phyloP scores from a whole-genome alignment of 2,113 vertebrate genomes.

The Alethe diademata region DNA sequence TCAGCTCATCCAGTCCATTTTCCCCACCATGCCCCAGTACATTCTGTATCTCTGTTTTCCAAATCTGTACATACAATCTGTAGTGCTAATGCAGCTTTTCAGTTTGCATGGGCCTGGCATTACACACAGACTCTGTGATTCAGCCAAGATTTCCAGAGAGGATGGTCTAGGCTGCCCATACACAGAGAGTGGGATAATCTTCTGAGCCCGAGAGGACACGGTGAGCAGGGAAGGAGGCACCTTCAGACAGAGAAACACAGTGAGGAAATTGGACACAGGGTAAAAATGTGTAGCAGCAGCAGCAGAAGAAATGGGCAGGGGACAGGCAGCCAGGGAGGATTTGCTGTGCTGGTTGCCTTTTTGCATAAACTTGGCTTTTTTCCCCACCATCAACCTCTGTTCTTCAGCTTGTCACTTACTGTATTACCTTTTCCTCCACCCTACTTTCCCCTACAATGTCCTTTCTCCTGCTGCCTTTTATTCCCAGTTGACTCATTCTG shows the following conservation, averaged over 20 bases:
- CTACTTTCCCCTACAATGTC: not conserved
- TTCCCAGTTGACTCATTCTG: not conserved
- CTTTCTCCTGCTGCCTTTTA: not conserved
- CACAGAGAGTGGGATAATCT: not conserved
- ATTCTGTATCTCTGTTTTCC: not conserved
- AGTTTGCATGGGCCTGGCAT: not conserved
- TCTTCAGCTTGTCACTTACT: not conserved
- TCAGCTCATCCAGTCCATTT: not conserved
- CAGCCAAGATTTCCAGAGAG: not conserved
- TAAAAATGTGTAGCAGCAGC: not conserved
- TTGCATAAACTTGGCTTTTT: not conserved
- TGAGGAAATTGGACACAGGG: not conserved
- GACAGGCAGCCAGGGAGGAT: not conserved
- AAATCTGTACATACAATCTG: not conserved
- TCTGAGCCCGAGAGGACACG: rapidly evolving
- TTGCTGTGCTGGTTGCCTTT: not conserved
- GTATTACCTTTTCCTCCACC: not conserved
- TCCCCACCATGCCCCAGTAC: not conserved
- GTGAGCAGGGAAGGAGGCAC: not conserved
- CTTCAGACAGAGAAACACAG: not conserved
- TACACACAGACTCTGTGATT: not conserved
- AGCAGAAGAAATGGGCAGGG: not conserved
- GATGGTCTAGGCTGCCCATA: not conserved
- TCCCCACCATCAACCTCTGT: not conserved
- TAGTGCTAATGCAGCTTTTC: not conserved